Conservation (phyloP, 2,113 vertebrate genomes). For the Apodemus sylvaticus region DNA sequence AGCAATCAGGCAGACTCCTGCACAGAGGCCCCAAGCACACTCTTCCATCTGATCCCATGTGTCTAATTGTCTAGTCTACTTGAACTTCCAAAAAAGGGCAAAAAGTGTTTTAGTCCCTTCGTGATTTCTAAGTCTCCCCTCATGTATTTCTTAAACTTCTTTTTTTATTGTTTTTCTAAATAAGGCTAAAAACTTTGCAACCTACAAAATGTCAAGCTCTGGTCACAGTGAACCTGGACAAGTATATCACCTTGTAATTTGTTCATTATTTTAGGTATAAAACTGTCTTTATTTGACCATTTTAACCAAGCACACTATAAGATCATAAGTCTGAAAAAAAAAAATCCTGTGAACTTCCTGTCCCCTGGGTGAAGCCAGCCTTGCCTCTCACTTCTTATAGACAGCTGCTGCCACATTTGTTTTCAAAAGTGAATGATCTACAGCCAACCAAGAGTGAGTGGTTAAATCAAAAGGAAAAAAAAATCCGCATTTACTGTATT, state of each 20-base stretch:
- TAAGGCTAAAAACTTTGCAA: neutral
- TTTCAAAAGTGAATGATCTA: constrained; percentile 66
- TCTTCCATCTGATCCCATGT: neutral
- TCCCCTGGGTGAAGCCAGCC: neutral
- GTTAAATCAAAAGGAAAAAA: constrained; percentile 48
- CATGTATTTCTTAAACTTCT: neutral
- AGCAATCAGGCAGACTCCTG: neutral
- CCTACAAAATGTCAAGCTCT: neutral
- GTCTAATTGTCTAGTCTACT: neutral
- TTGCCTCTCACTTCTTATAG: constrained; percentile 28
- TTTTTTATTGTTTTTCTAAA: neutral
- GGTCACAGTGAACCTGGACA: neutral
- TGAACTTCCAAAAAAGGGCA: neutral
- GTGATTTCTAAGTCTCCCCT: neutral
- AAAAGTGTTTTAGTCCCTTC: neutral
- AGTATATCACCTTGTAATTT: neutral
- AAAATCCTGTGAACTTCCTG: neutral
- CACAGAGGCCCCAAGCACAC: neutral
- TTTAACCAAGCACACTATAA: constrained; percentile 23
- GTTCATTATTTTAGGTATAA: neutral
- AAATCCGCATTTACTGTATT: neutral
- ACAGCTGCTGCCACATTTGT: constrained; percentile 57
- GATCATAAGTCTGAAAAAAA: neutral
- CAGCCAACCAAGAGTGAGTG: constrained; percentile 13
- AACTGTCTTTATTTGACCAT: neutral